A percentile compares a stretch with the other conserved stretches of the same genome.
These are phyloP conservation scores for Hydrotaea diabolus DNA, from an alignment of 2,888 invertebrate genomes.

Conservation along the genomic window DNA sequence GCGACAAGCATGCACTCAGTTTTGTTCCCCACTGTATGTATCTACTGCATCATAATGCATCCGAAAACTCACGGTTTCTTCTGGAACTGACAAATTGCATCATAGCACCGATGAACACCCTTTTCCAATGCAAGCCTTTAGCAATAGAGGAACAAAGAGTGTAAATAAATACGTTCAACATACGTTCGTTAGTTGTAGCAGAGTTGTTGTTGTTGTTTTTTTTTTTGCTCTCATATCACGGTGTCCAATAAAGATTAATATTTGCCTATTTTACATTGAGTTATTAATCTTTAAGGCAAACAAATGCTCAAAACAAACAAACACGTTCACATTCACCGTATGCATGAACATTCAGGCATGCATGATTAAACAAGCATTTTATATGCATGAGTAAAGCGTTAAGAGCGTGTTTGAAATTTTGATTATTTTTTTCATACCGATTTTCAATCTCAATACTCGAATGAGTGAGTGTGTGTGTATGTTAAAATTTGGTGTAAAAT, in stretches of 20 bases:
- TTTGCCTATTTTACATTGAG: conserved; percentile 4
- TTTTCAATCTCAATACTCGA: neutral
- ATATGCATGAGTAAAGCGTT: conserved; percentile 41
- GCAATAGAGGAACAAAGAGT: conserved; percentile 41
- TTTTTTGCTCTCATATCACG: neutral
- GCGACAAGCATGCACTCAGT: too few species aligned
- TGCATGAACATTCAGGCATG: conserved; percentile 18
- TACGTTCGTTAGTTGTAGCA: neutral
- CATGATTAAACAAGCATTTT: conserved; percentile 53
- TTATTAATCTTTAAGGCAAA: conserved; percentile 57
- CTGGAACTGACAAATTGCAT: neutral
- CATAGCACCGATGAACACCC: conserved; percentile 24
- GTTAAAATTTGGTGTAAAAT: neutral
- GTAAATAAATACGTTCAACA: neutral
- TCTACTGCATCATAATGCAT: too few species aligned
- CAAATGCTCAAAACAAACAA: conserved; percentile 26
- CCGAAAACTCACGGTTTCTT: too few species aligned
- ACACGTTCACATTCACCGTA: neutral
- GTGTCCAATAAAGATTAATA: conserved; percentile 43
- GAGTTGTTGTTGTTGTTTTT: neutral
- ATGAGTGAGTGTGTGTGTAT: neutral
- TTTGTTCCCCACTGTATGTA: too few species aligned
- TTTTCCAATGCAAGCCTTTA: conserved; percentile 28
- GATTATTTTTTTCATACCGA: neutral
- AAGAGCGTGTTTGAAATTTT: neutral